Conservation (phyloP, 2,888 invertebrate genomes). For the Athalia circularis region DNA sequence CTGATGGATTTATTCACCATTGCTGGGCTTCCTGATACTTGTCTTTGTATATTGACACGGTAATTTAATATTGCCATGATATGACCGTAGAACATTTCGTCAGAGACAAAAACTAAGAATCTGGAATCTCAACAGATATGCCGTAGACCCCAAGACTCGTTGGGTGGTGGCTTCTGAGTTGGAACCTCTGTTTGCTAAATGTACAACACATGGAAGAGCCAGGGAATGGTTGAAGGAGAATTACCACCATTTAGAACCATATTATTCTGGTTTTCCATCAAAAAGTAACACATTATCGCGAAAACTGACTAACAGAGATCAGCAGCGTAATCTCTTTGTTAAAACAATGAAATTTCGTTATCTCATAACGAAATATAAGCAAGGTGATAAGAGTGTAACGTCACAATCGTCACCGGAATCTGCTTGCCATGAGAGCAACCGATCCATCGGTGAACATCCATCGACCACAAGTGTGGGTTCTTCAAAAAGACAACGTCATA, state of each 20-base stretch:
- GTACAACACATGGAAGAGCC: conserved; percentile 48
- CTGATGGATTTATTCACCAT: conserved; percentile 54
- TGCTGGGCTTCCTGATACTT: conserved; percentile 55
- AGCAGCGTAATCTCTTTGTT: not conserved
- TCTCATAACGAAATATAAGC: not conserved
- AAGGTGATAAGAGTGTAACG: not conserved
- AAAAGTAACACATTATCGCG: conserved; percentile 48
- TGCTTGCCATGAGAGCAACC: not conserved
- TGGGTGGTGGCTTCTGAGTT: conserved; percentile 48
- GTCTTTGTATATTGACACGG: conserved; percentile 57
- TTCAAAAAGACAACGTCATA: conserved; percentile 1
- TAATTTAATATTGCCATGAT: conserved; percentile 44
- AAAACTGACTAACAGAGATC: not conserved
- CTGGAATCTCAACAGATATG: not conserved
- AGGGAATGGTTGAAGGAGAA: conserved; percentile 62
- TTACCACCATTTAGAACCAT: conserved; percentile 57
- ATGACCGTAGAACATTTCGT: not conserved
- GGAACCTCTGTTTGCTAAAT: conserved; percentile 52
- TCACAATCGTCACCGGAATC: not conserved
- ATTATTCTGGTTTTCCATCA: conserved; percentile 54
- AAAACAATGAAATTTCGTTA: not conserved
- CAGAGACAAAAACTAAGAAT: not conserved
- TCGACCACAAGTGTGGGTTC: not conserved
- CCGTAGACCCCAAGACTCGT: not conserved
- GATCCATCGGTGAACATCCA: not conserved